Percentiles rank a stretch among this genome's conserved stretches.
Conservation (phyloP, 2,797 vertebrate species). For the Gallinago solitaria region DNA sequence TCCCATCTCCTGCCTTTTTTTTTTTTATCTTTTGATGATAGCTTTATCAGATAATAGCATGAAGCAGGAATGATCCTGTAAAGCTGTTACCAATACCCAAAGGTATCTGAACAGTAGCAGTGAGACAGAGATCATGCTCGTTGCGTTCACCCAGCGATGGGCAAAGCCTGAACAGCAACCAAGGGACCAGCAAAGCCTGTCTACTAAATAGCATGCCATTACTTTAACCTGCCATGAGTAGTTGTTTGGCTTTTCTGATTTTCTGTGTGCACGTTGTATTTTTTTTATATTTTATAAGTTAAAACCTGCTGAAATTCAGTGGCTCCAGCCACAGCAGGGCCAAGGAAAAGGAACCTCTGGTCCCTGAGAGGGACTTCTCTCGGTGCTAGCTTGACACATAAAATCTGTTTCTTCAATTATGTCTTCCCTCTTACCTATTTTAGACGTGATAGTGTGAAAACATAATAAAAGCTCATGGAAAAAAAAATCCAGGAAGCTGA, state of each 20-base stretch:
- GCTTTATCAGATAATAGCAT: constrained; percentile 27
- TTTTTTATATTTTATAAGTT: not conserved
- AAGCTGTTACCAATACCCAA: not conserved
- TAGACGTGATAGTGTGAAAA: not conserved
- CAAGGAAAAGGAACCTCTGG: constrained; percentile 19
- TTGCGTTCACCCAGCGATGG: not conserved
- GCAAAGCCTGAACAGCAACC: not conserved
- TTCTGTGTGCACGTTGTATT: not conserved
- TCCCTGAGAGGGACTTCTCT: not conserved
- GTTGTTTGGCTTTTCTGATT: not conserved
- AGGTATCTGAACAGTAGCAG: not conserved
- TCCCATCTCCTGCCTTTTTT: not conserved
- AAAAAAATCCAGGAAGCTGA: not conserved
- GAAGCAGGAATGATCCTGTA: not conserved
- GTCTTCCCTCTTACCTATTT: constrained; percentile 19
- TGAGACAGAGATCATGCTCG: not conserved
- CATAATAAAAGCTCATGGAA: not conserved
- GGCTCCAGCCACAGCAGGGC: not conserved
- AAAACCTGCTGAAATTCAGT: constrained; percentile 5
- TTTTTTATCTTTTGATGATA: not conserved
- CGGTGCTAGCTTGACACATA: constrained; percentile 1
- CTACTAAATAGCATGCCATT: not conserved
- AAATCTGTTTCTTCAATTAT: constrained; percentile 34
- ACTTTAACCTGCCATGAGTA: not conserved
- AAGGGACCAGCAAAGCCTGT: not conserved